These are phyloP conservation scores for Operophtera brumata DNA, from an alignment of 2,888 invertebrate genomes.

Conservation along the genomic window DNA sequence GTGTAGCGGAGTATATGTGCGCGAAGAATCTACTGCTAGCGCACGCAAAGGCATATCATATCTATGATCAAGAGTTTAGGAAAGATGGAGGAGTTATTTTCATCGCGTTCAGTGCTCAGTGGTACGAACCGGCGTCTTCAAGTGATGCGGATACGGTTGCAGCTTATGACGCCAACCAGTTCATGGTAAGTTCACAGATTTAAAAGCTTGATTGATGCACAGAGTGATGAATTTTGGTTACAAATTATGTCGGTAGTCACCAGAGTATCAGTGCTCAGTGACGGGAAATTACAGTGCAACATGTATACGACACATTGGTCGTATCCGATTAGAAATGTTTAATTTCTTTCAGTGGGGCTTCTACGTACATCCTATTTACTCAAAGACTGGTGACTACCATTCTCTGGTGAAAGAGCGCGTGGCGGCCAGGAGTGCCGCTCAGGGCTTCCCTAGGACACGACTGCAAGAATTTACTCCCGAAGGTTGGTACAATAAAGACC, in stretches of 20 bases:
- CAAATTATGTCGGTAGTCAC: too few relatives aligned
- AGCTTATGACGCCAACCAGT: conserved; percentile 72
- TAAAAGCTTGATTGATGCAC: background rate
- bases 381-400: conserved; percentile 74
- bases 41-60: conserved; percentile 71
- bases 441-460: conserved; percentile 56
- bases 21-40: conserved; percentile 71
- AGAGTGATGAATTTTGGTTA: too few relatives aligned
- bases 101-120: conserved; percentile 77
- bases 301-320: too few relatives aligned
- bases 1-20: conserved; percentile 72
- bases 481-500: background rate
- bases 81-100: conserved; percentile 58
- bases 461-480: conserved; percentile 37
- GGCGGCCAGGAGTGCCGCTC: conserved; percentile 53
- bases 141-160: conserved; percentile 57
- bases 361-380: conserved; percentile 73
- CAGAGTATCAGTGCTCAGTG: too few relatives aligned
- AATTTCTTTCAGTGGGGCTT: conserved; percentile 56
- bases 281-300: too few relatives aligned
- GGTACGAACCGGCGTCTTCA: conserved; percentile 63
- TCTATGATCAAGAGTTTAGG: conserved; percentile 57
- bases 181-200: conserved; percentile 51
- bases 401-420: conserved; percentile 47
- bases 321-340: too few relatives aligned